Evolutionary conservation across 2,888 invertebrate genomes (phyloP), one percentile per base, ranked within the genome.

Genomic region (Erannis defoliaria): DNA sequence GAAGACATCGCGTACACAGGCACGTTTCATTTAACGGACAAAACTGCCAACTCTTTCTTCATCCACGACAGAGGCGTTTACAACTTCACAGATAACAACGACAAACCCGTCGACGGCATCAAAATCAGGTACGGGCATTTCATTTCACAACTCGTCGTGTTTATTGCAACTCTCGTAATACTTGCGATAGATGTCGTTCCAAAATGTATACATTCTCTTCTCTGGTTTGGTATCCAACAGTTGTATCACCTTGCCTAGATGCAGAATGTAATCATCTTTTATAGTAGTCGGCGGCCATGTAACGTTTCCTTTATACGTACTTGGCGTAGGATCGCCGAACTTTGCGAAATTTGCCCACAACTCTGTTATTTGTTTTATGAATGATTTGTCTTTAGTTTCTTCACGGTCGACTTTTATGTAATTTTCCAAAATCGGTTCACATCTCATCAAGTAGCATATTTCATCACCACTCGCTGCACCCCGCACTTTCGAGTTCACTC

Each of bases 291-390:
- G 80, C 29, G 78, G 76, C 92, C 92, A 92, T 33, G 73, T 78
- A 6, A 78, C 51, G 54, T 82, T 80, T 18, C 69, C 75, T 6
- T 61, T 38, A 61, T 73, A 71, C 31, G 69, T 55, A 1, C 48
- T 50, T n/a, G 82, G 82, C 19, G 88, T 88, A 42, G 92, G 90
- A 57, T 87, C 64, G 1, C 88, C 89, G 49, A 79, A 82, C 78
- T 90, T 94, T 16, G 88, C 93, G 75, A 94, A 94, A 74, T 93
- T 93, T 0, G 91, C 79, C 94, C 94, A 94, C 76, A 94, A 73
- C 58, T 78, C 71, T 5, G 90, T 73, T 60, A 94, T 82, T 68
- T 86, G 73, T 60, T 76, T 84, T 29, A 93, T 88, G 56, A 92
- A 85, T 21, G 67, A 69, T 75, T 79, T 82, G 64, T 94, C 91